These are phyloP conservation scores for Heliconius aoede DNA, from an alignment of 2,888 invertebrate species.

Conservation along the genomic window DNA sequence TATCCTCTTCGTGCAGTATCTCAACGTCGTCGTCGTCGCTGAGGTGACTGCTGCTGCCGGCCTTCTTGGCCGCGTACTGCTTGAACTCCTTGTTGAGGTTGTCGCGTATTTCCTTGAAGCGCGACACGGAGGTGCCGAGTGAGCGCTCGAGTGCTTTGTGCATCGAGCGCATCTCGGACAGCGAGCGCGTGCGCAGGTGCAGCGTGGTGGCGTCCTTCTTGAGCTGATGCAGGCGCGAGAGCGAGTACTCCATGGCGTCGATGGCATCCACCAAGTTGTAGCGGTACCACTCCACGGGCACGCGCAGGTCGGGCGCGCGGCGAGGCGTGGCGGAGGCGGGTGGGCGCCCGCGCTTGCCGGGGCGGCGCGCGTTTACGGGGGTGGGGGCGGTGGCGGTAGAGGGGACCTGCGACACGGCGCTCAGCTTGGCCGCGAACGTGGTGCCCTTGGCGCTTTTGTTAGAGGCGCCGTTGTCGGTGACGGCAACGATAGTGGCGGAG, in stretches of 20 bases:
- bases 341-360: slow-evolving; percentile 30
- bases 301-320: slow-evolving; percentile 64
- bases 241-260: slow-evolving; percentile 83
- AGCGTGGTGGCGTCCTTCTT: slow-evolving; percentile 76
- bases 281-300: slow-evolving; percentile 84
- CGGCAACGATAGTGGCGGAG: slow-evolving; percentile 80
- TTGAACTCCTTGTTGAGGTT: slow-evolving; percentile 83
- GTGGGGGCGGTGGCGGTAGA: too few relatives aligned
- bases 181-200: slow-evolving; percentile 73
- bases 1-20: slow-evolving; percentile 67
- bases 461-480: slow-evolving; percentile 61
- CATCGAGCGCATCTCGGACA: slow-evolving; percentile 79
- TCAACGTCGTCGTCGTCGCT: slow-evolving; percentile 76
- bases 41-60: slow-evolving; percentile 54
- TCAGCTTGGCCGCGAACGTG: slow-evolving; percentile 72
- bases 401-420: slow-evolving; percentile 54
- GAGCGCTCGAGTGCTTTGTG: slow-evolving; percentile 83
- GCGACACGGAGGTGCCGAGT: slow-evolving; percentile 79
- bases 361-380: not conserved
- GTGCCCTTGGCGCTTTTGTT: slow-evolving; percentile 62
- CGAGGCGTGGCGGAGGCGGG: slow-evolving; percentile 41
- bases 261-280: slow-evolving; percentile 83
- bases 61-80: slow-evolving; percentile 73
- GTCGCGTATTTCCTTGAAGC: slow-evolving; percentile 82
- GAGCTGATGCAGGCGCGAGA: slow-evolving; percentile 77